Conservation (phyloP, 2,888 invertebrate species). For the Microchrysa polita region DNA sequence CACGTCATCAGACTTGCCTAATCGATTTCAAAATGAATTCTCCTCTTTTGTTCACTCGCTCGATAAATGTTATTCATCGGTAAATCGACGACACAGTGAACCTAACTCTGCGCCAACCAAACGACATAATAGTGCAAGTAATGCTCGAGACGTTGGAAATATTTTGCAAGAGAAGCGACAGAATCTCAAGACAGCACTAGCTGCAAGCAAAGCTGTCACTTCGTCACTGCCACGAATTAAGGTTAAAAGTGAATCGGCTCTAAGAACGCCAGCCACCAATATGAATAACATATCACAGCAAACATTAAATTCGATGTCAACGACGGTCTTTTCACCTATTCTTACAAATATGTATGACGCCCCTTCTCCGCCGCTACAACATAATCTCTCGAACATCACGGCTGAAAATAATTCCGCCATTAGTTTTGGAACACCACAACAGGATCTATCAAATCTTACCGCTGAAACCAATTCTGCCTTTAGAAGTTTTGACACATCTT, state of each 20-base stretch:
- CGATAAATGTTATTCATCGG: too few relatives aligned
- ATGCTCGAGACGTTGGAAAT: too few relatives aligned
- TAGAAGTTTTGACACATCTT: too few relatives aligned
- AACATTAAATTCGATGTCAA: not conserved
- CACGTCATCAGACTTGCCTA: conserved; percentile 29
- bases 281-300: not conserved
- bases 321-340: not conserved
- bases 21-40: conserved; percentile 46
- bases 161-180: conserved; percentile 56
- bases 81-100: too few relatives aligned
- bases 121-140: too few relatives aligned
- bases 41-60: conserved; percentile 25
- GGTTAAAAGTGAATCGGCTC: conserved; percentile 7
- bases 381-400: too few relatives aligned
- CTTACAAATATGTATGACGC: not conserved
- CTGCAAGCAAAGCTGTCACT: conserved; percentile 51
- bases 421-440: too few relatives aligned
- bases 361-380: not conserved
- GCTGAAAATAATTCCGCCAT: too few relatives aligned
- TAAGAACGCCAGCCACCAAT: not conserved
- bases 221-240: conserved; percentile 3
- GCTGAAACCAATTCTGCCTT: too few relatives aligned
- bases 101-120: too few relatives aligned
- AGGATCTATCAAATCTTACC: too few relatives aligned
- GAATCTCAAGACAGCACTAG: conserved; percentile 58